A percentile compares a stretch with the other conserved stretches of the same genome.
Conservation (phyloP, 2,113 vertebrate genomes). For the Platycercus adscitus region DNA sequence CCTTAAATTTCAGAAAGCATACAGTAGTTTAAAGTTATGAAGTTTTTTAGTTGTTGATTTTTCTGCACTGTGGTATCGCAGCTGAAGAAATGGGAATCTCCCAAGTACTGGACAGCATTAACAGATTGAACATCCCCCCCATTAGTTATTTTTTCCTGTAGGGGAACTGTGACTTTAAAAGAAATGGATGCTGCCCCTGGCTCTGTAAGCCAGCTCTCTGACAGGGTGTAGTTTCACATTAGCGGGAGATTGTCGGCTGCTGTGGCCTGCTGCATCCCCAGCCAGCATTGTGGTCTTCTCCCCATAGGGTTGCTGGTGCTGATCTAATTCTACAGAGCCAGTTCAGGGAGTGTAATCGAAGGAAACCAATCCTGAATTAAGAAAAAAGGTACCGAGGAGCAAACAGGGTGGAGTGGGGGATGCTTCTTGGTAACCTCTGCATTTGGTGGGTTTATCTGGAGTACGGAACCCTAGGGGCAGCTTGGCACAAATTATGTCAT, state of each 20-base stretch:
- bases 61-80: background rate
- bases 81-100: background rate
- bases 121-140: background rate
- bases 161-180: background rate
- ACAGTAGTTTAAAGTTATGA: background rate
- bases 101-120: background rate
- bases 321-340: background rate
- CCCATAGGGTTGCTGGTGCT: fast-evolving
- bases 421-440: background rate
- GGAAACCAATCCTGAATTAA: background rate
- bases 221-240: background rate
- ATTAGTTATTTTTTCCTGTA: background rate
- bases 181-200: background rate
- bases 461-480: background rate
- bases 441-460: background rate
- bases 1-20: background rate
- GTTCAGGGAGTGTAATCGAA: background rate
- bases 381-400: background rate
- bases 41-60: background rate
- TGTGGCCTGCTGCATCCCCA: background rate
- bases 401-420: background rate
- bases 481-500: background rate
- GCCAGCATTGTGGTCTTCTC: background rate
- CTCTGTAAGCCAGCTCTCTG: background rate
- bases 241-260: fast-evolving